Evolutionary conservation across 2,888 invertebrate species (phyloP).

Genomic region (Achlya flavicornis): DNA sequence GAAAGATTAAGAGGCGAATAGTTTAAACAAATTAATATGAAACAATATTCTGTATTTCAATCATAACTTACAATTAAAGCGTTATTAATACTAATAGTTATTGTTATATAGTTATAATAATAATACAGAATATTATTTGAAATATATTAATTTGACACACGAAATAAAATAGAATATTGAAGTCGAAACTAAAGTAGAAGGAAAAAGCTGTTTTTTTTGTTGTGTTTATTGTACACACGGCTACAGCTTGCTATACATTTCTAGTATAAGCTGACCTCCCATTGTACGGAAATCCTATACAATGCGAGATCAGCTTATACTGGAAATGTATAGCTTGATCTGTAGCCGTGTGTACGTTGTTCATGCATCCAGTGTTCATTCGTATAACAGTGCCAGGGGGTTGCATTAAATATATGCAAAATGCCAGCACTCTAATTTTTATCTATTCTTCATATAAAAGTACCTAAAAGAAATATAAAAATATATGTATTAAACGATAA

Average conservation of each 20-base stretch:
- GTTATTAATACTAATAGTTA: slow-evolving; percentile 15
- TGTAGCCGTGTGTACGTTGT: background rate
- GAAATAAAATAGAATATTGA: background rate
- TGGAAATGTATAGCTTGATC: background rate
- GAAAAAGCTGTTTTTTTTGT: background rate
- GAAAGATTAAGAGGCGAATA: slow-evolving; percentile 33
- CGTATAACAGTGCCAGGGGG: background rate
- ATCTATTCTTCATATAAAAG: slow-evolving; percentile 24
- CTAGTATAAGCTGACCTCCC: too few relatives aligned
- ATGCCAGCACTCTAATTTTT: slow-evolving; percentile 20
- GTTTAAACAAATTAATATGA: slow-evolving; percentile 21
- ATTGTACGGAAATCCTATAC: too few relatives aligned
- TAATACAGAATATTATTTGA: background rate
- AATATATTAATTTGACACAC: background rate
- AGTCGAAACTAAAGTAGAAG: background rate
- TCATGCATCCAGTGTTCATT: slow-evolving; percentile 7
- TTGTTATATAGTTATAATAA: slow-evolving; percentile 24
- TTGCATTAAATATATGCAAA: slow-evolving; percentile 10
- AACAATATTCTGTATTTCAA: slow-evolving; percentile 33
- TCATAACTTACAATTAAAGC: slow-evolving; percentile 31
- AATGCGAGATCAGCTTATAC: too few relatives aligned
- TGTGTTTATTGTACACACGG: too few relatives aligned
- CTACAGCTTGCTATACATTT: too few relatives aligned
- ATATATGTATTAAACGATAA: slow-evolving; percentile 21
- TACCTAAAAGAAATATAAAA: slow-evolving; percentile 16